Evolutionary conservation across 1,140 invertebrate species (phyloP), one percentile per base, ranked within the genome.

Genomic region (Paracyclopina nana): DNA sequence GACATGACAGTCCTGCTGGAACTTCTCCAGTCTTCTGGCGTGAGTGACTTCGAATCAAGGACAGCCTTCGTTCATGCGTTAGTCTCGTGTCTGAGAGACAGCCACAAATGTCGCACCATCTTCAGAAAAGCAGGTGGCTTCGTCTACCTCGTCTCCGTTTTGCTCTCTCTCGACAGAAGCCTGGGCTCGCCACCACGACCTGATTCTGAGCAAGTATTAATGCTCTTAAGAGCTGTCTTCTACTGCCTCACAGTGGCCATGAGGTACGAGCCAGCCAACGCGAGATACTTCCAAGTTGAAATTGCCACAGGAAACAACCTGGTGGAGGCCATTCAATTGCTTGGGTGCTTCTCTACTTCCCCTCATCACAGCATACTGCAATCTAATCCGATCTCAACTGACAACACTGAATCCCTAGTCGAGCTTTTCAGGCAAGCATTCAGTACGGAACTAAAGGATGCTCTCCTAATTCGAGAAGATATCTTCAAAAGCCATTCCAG

Each of bases 211-310:
- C 2, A 14, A 4, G 48, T 50, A 2, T 50, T 24, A 4, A 14
- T 38, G 4, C 9, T 50, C 1, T 40, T 29, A 12, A 46, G 34
- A 38, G 48, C 29, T 22, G 40, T 50, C 12, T 50, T 50, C 14
- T 43, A 28, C 5, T 42, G 48, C 26, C 75, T 97, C 40, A 84
- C 84, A 54, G 84, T 91, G 4, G 88, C 90, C 1, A 97, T 98
- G 91, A 71, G 94, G 58, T 97, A 92, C 65, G 94, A 98, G 67
- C 94, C 94, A 1, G 90, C 90, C 2, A 99, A 98, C 69, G 92
- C 92, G 0, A 94, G 94, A 63, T 92, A 92, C 68, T 97, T 98
- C 72, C 78, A 91, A 60, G 79, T 85, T 51, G 91, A 97, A 73
- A 82, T 86, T 63, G 61, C 61, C 60, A 30, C 2, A 18, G 2